These are phyloP conservation scores for Amphiprion percula DNA, from an alignment of 2,113 vertebrate species.

Conservation along the genomic window DNA sequence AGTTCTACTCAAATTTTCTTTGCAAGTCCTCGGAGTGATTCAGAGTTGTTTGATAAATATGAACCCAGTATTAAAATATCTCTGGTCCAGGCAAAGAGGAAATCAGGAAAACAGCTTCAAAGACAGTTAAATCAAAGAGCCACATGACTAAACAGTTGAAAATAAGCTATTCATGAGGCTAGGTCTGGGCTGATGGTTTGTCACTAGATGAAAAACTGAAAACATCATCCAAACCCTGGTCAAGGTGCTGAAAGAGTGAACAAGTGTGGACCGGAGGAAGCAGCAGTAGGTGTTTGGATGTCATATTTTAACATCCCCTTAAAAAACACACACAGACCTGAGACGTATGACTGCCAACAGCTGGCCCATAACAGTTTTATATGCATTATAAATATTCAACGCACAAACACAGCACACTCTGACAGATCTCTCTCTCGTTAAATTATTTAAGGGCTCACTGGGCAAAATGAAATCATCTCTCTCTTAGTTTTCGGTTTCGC, in stretches of 20 bases:
- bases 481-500: conserved; percentile 37
- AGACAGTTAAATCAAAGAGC: conserved; percentile 49
- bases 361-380: conserved; percentile 74
- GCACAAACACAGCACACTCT: conserved; percentile 72
- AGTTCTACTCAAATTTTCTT: conserved; percentile 29
- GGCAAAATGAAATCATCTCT: conserved; percentile 71
- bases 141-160: conserved; percentile 41
- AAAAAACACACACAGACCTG: conserved; percentile 36
- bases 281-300: conserved; percentile 33
- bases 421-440: conserved; percentile 69
- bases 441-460: conserved; percentile 75
- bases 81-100: conserved; percentile 39
- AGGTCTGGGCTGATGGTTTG: conserved; percentile 6
- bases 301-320: conserved; percentile 23
- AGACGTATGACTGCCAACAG: conserved; percentile 64
- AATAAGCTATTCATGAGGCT: conserved; percentile 33
- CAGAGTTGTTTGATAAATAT: conserved; percentile 50
- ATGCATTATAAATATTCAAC: conserved; percentile 78
- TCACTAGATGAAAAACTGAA: conserved; percentile 22
- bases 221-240: conserved; percentile 7
- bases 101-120: conserved; percentile 62
- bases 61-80: conserved; percentile 56
- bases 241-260: background rate
- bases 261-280: background rate
- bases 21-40: conserved; percentile 26